These are phyloP conservation scores for Chaetura pelagica DNA, from an alignment of 2,113 vertebrate species.

Conservation along the genomic window DNA sequence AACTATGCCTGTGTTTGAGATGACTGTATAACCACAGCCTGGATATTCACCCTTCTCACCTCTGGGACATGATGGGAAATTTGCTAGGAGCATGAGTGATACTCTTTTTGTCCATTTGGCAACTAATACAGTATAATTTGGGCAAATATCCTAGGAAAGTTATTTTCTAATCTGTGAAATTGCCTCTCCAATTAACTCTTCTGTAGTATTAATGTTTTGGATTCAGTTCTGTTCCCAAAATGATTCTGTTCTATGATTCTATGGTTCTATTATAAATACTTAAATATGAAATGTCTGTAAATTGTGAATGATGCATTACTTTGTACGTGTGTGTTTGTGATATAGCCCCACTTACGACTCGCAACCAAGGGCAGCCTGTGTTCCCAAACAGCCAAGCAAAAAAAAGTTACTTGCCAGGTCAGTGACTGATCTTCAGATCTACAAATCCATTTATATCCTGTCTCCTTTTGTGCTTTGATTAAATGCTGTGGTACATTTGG, in stretches of 20 bases:
- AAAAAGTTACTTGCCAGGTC: background rate
- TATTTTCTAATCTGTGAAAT: background rate
- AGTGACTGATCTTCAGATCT: background rate
- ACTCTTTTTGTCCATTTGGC: background rate
- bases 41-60: background rate
- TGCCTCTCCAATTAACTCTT: background rate
- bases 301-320: background rate
- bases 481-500: background rate
- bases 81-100: accelerated
- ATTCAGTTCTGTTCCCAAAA: background rate
- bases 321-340: background rate
- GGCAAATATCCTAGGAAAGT: background rate
- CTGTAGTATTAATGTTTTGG: background rate
- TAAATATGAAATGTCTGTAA: background rate
- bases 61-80: background rate
- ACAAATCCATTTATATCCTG: background rate
- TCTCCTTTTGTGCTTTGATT: background rate
- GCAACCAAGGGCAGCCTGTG: background rate
- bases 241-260: too few relatives aligned
- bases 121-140: background rate
- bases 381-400: background rate
- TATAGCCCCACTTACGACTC: background rate
- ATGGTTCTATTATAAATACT: background rate
- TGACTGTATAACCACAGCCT: background rate
- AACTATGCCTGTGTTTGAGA: background rate